A percentile compares a stretch with the other conserved stretches of the same genome.
These are phyloP conservation scores for Siniperca obscura DNA, from an alignment of 2,797 vertebrate species.

Conservation along the genomic window DNA sequence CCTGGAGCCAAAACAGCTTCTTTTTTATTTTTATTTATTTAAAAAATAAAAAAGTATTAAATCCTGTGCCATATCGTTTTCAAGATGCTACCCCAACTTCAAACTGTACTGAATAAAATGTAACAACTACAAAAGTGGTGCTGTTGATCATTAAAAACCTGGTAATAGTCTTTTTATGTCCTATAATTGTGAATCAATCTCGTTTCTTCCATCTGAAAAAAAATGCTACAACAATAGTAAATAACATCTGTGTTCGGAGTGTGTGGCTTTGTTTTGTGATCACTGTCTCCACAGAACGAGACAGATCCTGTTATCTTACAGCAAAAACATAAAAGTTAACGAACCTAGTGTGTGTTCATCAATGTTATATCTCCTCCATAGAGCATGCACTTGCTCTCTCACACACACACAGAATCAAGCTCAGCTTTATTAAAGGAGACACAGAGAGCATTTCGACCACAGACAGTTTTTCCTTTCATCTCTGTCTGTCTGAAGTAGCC, in stretches of 20 bases:
- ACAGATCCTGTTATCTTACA: background rate
- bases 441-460: constrained; percentile 36
- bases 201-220: background rate
- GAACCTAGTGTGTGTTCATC: constrained; percentile 1
- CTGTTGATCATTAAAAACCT: background rate
- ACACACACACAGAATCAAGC: constrained; percentile 46
- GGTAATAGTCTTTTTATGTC: background rate
- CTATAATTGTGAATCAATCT: background rate
- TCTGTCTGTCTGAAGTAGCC: constrained; percentile 44
- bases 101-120: background rate
- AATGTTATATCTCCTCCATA: background rate
- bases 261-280: background rate
- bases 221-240: background rate
- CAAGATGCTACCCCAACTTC: background rate
- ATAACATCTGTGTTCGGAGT: background rate
- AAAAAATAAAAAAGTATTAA: background rate
- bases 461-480: constrained; percentile 61
- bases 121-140: background rate
- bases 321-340: constrained; percentile 5
- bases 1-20: constrained; percentile 2
- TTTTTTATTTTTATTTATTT: background rate
- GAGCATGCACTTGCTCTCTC: background rate
- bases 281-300: background rate
- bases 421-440: constrained; percentile 66
- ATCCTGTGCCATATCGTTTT: background rate